Percentiles rank a stretch among this genome's conserved stretches.
phyloP scores from a whole-genome alignment of 2,113 vertebrate genomes.

The Paracanthobrama guichenoti region DNA sequence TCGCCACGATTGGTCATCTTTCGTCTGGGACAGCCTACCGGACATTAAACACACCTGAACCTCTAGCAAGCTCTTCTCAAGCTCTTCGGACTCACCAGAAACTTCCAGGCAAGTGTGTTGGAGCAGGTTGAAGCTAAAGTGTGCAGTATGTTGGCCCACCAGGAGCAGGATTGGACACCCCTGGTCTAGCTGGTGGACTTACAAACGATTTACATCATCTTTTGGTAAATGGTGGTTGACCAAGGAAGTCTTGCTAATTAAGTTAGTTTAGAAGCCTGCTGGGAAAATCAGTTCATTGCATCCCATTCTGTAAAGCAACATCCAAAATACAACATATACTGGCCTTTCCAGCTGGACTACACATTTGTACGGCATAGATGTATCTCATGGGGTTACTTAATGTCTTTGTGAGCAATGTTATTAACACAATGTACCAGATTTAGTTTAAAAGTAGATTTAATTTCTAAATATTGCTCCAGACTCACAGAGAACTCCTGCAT shows the following conservation, averaged over 20 bases:
- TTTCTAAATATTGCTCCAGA: constrained; percentile 27
- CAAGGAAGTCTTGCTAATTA: background rate
- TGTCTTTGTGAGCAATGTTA: background rate
- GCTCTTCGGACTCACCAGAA: too few relatives aligned
- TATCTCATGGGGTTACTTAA: background rate
- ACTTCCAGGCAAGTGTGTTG: too few relatives aligned
- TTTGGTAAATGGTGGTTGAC: background rate
- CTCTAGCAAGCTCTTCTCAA: too few relatives aligned
- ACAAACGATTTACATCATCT: background rate
- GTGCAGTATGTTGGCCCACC: too few relatives aligned
- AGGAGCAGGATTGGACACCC: too few relatives aligned
- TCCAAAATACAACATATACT: background rate
- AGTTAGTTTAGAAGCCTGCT: background rate
- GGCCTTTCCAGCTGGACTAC: background rate
- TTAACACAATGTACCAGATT: background rate
- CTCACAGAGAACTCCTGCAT: constrained; percentile 6
- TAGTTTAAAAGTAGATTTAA: background rate
- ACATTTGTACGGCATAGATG: too few relatives aligned
- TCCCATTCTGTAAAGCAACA: background rate
- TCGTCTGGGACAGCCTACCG: too few relatives aligned
- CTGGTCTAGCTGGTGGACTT: background rate
- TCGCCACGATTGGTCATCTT: too few relatives aligned
- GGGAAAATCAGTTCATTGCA: background rate
- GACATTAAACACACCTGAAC: too few relatives aligned
- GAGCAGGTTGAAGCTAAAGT: too few relatives aligned